Conservation (phyloP, 2,888 invertebrate species). For the Hemicrepidius hirtus region DNA sequence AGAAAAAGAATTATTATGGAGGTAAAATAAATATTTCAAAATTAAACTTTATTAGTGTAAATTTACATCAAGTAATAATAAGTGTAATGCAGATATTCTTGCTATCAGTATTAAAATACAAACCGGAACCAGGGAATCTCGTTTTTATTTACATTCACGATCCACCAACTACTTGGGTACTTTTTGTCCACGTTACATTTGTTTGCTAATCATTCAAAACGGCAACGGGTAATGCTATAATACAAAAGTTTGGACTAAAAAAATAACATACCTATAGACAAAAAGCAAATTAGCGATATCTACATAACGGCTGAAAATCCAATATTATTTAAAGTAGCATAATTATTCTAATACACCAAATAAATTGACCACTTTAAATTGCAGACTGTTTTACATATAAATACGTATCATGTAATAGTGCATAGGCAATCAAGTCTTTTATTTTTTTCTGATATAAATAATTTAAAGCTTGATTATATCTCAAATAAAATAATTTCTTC, state of each 20-base stretch:
- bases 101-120: conserved; percentile 45
- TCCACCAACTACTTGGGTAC: conserved; percentile 4
- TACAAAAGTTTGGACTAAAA: conserved; percentile 21
- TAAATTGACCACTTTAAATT: conserved; percentile 11
- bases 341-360: conserved; percentile 23
- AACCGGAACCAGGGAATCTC: conserved; percentile 35
- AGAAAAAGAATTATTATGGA: too few relatives aligned
- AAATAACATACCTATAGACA: conserved; percentile 19
- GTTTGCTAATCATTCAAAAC: neutral
- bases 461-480: conserved; percentile 23
- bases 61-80: conserved; percentile 56
- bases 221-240: conserved; percentile 7
- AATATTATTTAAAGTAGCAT: conserved; percentile 11
- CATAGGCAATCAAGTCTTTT: neutral
- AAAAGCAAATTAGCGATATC: conserved; percentile 5
- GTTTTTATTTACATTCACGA: conserved; percentile 22
- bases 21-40: conserved; percentile 7
- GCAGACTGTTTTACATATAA: conserved; percentile 11
- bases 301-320: conserved; percentile 8
- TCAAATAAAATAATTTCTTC: conserved; percentile 6
- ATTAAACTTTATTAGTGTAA: conserved; percentile 57
- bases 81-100: conserved; percentile 30
- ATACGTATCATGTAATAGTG: conserved; percentile 1
- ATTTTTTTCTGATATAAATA: neutral
- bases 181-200: conserved; percentile 19